Base-by-base conservation (phyloP, 2,797 vertebrate species). In the Lithobates pipiens region DNA sequence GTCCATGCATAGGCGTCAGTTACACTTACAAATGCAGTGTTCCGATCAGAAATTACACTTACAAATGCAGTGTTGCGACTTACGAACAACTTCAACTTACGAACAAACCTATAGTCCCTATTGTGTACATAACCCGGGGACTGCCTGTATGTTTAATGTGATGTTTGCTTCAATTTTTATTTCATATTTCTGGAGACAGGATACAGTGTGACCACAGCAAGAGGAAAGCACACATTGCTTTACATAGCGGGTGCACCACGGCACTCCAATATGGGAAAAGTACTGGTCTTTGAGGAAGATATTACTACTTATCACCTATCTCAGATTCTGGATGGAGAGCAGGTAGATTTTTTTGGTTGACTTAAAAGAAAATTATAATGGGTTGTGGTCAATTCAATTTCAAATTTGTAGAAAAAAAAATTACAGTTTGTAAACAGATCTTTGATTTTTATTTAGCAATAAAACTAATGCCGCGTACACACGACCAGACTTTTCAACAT, bases 171-270 rank as follows among this genome's bases (percentile, higher is more conserved):
- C 39, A 23, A 23, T 61, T 73, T 27, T 42, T 10, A n/a, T 75
- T 54, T 11, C 29, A 25, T 68, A 2, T 10, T 32, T 46, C 39
- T 67, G 25, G 34, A 29, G 34, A 10, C 89, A 96, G 96, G 95
- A 50, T 96, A 95, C 88, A 92, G 93, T 0, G 89, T 95, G 84
- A 88, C 88, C 0, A 90, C 91, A 42, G 91, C 90, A 2, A 83
- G 25, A 36, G 83, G 82, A 32, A 11, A 16, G 5, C 2, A 4
- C 0, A 88, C 89, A 18, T 44, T 83, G 16, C 76, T 92, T n/a
- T 94, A 90, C 0, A 68, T 96, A 75, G 92, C 94, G 0, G 95
- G 95, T 21, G 95, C 95, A 54, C 95, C 95, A 1, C 88, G 91
- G 9, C 89, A 95, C 88, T 90, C 90, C 78, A 88, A 92, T 71